Evolutionary conservation across 2,113 vertebrate species (phyloP).

Genomic region (Myrmophylax atrothorax): DNA sequence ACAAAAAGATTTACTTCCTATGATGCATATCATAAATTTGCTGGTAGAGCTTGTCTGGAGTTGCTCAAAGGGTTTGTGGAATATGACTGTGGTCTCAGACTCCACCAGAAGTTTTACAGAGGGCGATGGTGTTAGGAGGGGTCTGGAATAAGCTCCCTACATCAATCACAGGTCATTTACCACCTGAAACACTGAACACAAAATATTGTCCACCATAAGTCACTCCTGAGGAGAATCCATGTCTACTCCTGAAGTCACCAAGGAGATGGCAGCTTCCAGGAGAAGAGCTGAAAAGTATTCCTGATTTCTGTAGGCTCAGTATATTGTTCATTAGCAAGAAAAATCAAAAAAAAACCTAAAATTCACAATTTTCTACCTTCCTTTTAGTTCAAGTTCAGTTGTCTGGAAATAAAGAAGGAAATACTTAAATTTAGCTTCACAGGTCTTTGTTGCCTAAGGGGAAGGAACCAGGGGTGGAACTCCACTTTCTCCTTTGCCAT

Average conservation of each 20-base stretch:
- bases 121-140: not conserved
- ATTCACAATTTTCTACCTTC: not conserved
- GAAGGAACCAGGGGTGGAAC: not conserved
- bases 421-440: not conserved
- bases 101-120: not conserved
- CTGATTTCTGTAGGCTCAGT: not conserved
- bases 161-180: not conserved
- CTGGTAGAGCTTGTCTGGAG: not conserved
- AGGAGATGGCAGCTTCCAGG: not conserved
- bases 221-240: not conserved
- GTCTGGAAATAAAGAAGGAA: not conserved
- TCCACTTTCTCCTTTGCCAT: not conserved
- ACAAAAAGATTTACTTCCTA: conserved; percentile 41
- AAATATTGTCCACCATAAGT: not conserved
- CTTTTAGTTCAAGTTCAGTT: not conserved
- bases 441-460: not conserved
- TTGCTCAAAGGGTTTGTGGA: conserved; percentile 21
- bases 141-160: not conserved
- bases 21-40: conserved; percentile 6
- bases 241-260: not conserved
- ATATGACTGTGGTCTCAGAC: not conserved
- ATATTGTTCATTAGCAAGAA: not conserved
- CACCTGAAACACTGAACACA: not conserved
- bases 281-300: not conserved
- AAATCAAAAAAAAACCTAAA: not conserved